Percentiles rank a stretch among this genome's conserved stretches.
Evolutionary conservation across 2,888 invertebrate species (phyloP).

Genomic region (Drosophila kuntzei): DNA sequence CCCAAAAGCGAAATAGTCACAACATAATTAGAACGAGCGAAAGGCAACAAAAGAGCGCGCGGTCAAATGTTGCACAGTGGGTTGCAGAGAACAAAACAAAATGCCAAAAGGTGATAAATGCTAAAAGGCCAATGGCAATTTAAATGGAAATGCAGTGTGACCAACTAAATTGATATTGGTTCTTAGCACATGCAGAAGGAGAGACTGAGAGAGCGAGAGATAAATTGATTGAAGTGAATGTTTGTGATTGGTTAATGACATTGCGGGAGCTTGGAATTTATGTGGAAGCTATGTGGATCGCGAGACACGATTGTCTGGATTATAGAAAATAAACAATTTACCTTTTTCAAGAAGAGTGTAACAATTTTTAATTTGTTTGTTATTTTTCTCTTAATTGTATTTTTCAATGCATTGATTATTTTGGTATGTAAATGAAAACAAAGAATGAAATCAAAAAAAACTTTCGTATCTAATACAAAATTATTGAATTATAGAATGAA

Average conservation of each 20-base stretch:
- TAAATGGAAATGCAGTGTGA: constrained; percentile 43
- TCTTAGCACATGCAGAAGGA: neutral
- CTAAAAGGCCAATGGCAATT: constrained; percentile 22
- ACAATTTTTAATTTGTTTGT: no score
- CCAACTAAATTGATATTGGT: constrained; percentile 30
- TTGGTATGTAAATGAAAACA: no score
- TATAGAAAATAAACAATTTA: no score
- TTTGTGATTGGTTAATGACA: constrained; percentile 4
- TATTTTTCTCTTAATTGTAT: no score
- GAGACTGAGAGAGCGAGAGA: neutral
- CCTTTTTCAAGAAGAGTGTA: no score
- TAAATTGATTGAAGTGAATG: constrained; percentile 14
- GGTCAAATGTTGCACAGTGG: constrained; percentile 67
- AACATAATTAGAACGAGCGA: constrained; percentile 73
- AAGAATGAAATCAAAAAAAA: no score
- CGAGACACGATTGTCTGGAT: no score
- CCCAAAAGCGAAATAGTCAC: constrained; percentile 55
- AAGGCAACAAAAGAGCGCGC: constrained; percentile 50
- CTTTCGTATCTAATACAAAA: no score
- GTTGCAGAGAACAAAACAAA: constrained; percentile 35
- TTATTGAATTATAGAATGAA: neutral
- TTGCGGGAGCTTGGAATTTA: neutral
- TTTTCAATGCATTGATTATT: no score
- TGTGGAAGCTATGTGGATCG: neutral
- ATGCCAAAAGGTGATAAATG: constrained; percentile 23